Conservation (phyloP, 2,797 vertebrate species). For the Catamblyrhynchus diadema region DNA sequence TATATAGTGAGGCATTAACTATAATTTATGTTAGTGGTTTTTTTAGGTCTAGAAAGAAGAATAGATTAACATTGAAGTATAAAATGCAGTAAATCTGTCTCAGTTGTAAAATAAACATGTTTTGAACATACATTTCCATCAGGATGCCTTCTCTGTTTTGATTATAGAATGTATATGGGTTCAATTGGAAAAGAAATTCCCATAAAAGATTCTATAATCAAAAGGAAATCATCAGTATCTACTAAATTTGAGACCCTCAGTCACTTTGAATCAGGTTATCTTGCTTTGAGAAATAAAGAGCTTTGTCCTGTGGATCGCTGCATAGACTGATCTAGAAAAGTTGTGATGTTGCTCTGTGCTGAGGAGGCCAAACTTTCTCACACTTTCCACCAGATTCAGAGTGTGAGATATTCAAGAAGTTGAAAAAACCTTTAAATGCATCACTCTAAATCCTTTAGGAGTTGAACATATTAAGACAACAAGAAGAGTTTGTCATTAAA, state of each 20-base stretch:
- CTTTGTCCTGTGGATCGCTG: background rate
- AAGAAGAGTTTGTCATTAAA: constrained; percentile 56
- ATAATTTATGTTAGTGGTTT: background rate
- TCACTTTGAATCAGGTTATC: constrained; percentile 41
- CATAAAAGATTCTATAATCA: constrained; percentile 22
- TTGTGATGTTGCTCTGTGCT: background rate
- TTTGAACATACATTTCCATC: background rate
- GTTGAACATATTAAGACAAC: constrained; percentile 45
- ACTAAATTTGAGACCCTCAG: constrained; percentile 1
- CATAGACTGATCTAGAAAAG: background rate
- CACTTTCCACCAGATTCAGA: background rate
- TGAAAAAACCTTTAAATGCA: constrained; percentile 9
- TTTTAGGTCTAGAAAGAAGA: constrained; percentile 13
- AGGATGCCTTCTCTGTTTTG: constrained; percentile 13
- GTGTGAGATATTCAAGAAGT: background rate
- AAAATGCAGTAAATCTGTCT: constrained; percentile 9
- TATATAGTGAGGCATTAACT: background rate
- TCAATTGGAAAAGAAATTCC: background rate
- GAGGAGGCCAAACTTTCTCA: background rate
- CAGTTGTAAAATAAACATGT: background rate
- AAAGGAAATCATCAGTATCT: constrained; percentile 47
- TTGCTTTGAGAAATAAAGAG: background rate
- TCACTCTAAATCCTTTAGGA: constrained; percentile 35
- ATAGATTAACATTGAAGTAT: background rate
- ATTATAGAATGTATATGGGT: background rate